Evolutionary conservation across 1,140 invertebrate species (phyloP).

Genomic region (Globodera ellingtonae): DNA sequence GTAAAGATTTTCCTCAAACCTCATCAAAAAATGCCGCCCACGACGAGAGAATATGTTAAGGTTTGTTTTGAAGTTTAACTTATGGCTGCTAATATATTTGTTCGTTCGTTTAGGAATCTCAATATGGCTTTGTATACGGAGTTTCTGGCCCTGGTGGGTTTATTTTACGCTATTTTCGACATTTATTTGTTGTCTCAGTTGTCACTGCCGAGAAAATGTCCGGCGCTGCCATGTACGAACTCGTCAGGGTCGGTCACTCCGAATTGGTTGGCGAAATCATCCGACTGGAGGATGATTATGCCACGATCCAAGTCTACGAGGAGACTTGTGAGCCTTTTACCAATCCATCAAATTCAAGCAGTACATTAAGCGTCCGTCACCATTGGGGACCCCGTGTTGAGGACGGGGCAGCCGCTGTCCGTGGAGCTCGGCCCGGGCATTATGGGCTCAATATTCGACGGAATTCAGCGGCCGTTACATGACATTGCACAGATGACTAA

Average conservation of each 20-base stretch:
- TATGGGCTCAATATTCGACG: slow-evolving; percentile 98
- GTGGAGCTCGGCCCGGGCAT: slow-evolving; percentile 99
- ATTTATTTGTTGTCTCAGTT: slow-evolving; percentile 71
- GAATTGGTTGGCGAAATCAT: slow-evolving; percentile 99
- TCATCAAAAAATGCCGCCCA: slow-evolving; percentile 41
- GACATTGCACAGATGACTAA: slow-evolving; percentile 90
- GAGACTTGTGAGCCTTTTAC: slow-evolving; percentile 78
- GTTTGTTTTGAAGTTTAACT: slow-evolving; percentile 30
- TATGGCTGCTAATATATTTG: slow-evolving; percentile 76
- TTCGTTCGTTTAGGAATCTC: slow-evolving; percentile 83
- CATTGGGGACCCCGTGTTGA: slow-evolving; percentile 94
- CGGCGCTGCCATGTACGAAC: slow-evolving; percentile 99
- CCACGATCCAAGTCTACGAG: slow-evolving; percentile 99
- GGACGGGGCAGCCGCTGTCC: slow-evolving; percentile 95
- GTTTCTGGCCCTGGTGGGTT: slow-evolving; percentile 92
- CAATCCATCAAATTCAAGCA: not conserved
- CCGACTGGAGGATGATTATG: slow-evolving; percentile 96
- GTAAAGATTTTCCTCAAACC: slow-evolving; percentile 1
- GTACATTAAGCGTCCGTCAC: slow-evolving; percentile 81
- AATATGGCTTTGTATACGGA: slow-evolving; percentile 91
- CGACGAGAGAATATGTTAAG: slow-evolving; percentile 39
- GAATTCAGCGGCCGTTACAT: slow-evolving; percentile 95
- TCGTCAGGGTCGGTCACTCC: slow-evolving; percentile 95
- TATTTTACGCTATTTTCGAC: slow-evolving; percentile 21
- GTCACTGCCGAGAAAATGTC: slow-evolving; percentile 98